Conservation (phyloP, 2,113 vertebrate species). For the Mellivora capensis region DNA sequence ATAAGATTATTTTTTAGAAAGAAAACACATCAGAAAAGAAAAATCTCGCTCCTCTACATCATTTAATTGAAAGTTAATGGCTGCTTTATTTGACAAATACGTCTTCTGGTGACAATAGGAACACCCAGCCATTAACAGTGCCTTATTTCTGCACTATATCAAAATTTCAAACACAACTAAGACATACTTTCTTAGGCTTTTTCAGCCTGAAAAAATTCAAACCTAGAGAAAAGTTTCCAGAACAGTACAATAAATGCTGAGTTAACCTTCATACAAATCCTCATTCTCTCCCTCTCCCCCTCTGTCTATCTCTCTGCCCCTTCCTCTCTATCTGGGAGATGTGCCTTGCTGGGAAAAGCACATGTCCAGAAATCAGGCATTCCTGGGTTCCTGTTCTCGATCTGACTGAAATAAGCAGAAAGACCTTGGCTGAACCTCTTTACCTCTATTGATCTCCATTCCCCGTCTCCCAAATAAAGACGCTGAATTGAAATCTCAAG, state of each 20-base stretch:
- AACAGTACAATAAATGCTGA: background rate
- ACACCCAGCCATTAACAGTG: too few relatives aligned
- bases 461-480: background rate
- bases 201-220: background rate
- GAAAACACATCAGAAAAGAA: background rate
- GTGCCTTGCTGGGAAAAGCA: rapidly evolving
- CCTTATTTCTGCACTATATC: background rate
- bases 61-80: background rate
- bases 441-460: rapidly evolving
- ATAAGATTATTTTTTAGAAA: background rate
- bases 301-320: rapidly evolving
- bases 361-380: background rate
- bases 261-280: background rate
- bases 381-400: rapidly evolving
- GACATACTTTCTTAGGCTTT: background rate
- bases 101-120: background rate
- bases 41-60: background rate
- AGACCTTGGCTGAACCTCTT: too few relatives aligned
- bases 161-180: background rate
- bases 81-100: background rate
- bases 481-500: background rate
- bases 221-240: background rate
- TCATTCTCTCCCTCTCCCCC: background rate
- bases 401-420: background rate
- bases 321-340: background rate